Evolutionary conservation across 2,888 invertebrate genomes (phyloP), one percentile per base, ranked within the genome.

Genomic region (Scaptomyza cyrtandrae): DNA sequence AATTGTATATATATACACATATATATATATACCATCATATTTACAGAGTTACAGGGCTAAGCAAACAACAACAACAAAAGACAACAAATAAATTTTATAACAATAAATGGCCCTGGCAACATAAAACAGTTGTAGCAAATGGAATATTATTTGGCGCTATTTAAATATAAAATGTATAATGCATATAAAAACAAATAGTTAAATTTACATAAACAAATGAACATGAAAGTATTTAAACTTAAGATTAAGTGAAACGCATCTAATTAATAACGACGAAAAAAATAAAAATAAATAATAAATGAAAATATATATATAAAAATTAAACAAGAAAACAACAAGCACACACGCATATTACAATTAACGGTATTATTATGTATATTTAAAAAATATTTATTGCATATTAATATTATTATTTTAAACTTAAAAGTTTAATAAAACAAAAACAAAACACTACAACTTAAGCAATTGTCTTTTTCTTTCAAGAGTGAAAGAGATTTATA

Each of bases 381-480:
- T 80, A 80, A 76, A 74, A 83, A 74, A 80, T 77, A 87, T 89
- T 88, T 84, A 87, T 89, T 88, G 88, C 85, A 88, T 87, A 88
- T 89, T 82, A 82, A 78, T 76, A 77, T 72, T 77, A 81, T 82
- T 88, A 82, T 82, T 82, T 82, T 83, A 88, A 82, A 82, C 86
- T 86, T 89, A 90, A 90, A 78, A 74, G 88, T 80, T 89, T 90
- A 89, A 90, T 90, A 89, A 89, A 86, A 72, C 24, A 69, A 46
- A 79, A n/a, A 37, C 37, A 46, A 88, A n/a, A 63, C 60, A 66
- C 53, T 46, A 50, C 43, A 53, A 60, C 19, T 19, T 9, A 37
- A 7, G 0, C 6, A 10, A 14, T 24, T n/a, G 54, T 0, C 13
- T 43, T 41, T 53, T 66, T 0, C 11, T 29, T 39, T 39, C 14